Evolutionary conservation across 2,797 vertebrate species (phyloP).

Genomic region (Rhinophrynus dorsalis): DNA sequence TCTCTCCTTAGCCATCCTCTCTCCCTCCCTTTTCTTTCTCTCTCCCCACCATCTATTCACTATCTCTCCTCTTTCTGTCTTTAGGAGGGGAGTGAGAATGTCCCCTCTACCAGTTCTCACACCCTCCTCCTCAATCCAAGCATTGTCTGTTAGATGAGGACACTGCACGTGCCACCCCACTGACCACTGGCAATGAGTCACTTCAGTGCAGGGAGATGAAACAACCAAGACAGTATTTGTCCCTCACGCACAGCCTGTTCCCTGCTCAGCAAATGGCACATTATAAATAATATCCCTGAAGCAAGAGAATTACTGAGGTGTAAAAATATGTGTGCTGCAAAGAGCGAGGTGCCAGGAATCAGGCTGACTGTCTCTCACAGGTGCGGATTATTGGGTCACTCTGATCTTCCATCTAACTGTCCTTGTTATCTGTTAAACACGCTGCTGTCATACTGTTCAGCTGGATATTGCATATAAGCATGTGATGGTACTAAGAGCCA

Average conservation of each 20-base stretch:
- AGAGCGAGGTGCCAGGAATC: too few relatives aligned
- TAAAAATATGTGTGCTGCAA: background rate
- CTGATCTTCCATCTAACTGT: too few relatives aligned
- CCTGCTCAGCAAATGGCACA: background rate
- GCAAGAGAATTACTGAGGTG: background rate
- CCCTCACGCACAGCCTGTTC: background rate
- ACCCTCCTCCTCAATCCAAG: background rate
- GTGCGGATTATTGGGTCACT: too few relatives aligned
- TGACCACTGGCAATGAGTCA: background rate
- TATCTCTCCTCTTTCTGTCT: background rate
- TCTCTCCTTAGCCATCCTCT: background rate
- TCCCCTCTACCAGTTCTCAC: constrained; percentile 4
- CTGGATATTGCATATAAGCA: too few relatives aligned
- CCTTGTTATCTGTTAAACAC: too few relatives aligned
- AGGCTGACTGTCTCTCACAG: too few relatives aligned
- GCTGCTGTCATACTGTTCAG: too few relatives aligned
- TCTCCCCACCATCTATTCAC: background rate
- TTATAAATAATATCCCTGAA: background rate
- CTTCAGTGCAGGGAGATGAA: background rate
- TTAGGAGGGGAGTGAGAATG: constrained; percentile 2
- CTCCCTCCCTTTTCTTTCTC: background rate
- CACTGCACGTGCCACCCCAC: background rate
- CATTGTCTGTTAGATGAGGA: constrained; percentile 2
- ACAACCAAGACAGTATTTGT: background rate
- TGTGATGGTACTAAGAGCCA: too few relatives aligned